Conservation (phyloP, 1,140 invertebrate genomes). For the Meloidogyne hapla region DNA sequence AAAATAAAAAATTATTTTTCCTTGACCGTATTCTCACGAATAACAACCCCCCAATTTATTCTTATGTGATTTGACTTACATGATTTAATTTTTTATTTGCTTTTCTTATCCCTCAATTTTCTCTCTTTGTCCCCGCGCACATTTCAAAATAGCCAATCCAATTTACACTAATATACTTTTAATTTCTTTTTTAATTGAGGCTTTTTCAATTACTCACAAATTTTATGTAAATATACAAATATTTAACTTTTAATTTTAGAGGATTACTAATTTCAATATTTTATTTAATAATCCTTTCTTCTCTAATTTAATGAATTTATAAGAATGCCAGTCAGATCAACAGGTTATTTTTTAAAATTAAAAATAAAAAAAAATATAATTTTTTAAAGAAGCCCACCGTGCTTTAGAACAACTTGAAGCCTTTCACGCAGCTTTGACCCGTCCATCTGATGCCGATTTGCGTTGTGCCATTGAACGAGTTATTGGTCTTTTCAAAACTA, state of each 20-base stretch:
- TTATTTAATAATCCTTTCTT: too few species aligned
- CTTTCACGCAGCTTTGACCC: constrained; percentile 43
- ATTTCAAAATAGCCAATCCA: background rate
- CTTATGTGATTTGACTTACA: background rate
- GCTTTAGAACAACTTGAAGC: constrained; percentile 47
- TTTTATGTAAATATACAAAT: background rate
- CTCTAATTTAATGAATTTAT: background rate
- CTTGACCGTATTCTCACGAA: background rate
- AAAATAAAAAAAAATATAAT: background rate
- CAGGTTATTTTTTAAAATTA: background rate
- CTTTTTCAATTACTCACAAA: background rate
- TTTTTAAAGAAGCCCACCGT: constrained; percentile 47
- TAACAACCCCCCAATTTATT: background rate
- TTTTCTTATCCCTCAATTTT: background rate
- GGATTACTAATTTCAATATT: too few species aligned
- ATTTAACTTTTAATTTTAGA: constrained; percentile 1
- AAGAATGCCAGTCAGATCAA: background rate
- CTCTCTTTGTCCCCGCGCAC: background rate
- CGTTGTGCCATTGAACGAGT: constrained; percentile 45
- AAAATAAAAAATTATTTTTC: too few species aligned
- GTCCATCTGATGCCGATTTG: constrained; percentile 45
- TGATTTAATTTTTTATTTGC: background rate
- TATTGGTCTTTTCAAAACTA: constrained; percentile 49
- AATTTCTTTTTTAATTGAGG: background rate
- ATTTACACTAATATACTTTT: background rate